A percentile compares a stretch with the other conserved stretches of the same genome.
phyloP scores from a whole-genome alignment of 2,113 vertebrate genomes.

The Dicentrarchus labrax region DNA sequence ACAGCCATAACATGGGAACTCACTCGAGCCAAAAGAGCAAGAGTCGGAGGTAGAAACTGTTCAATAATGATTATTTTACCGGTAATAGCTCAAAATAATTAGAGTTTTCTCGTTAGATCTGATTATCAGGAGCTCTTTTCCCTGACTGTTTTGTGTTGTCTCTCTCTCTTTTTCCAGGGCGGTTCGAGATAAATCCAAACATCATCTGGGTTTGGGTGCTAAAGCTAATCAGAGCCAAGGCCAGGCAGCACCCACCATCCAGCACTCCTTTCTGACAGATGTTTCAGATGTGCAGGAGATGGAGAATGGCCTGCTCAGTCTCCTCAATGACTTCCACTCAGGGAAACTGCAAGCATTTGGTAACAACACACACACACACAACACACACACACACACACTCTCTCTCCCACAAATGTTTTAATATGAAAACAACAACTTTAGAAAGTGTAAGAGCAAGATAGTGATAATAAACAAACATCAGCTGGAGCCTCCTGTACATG shows the following conservation, averaged over 20 bases:
- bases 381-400: neutral
- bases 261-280: conserved; percentile 97
- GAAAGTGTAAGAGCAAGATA: too few relatives aligned
- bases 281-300: conserved; percentile 99
- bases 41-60: conserved; percentile 86
- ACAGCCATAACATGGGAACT: conserved; percentile 84
- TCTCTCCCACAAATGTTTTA: neutral
- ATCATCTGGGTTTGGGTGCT: conserved; percentile 63
- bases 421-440: neutral
- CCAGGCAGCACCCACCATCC: conserved; percentile 88
- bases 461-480: neutral
- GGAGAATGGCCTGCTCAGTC: conserved; percentile 96
- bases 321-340: conserved; percentile 98
- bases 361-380: conserved; percentile 60
- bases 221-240: conserved; percentile 84
- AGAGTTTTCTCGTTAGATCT: neutral
- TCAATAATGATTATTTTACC: neutral
- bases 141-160: neutral
- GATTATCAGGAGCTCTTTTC: fast-evolving
- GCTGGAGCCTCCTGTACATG: neutral
- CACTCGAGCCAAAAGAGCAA: conserved; percentile 89
- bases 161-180: conserved; percentile 76
- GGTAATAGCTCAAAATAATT: neutral
- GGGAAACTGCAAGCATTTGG: conserved; percentile 98
- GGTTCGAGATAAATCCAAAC: conserved; percentile 90